Percentiles rank a stretch among this genome's conserved stretches.
These are phyloP conservation scores for Cantharis lateralis DNA, from an alignment of 2,888 invertebrate species.

Conservation along the genomic window DNA sequence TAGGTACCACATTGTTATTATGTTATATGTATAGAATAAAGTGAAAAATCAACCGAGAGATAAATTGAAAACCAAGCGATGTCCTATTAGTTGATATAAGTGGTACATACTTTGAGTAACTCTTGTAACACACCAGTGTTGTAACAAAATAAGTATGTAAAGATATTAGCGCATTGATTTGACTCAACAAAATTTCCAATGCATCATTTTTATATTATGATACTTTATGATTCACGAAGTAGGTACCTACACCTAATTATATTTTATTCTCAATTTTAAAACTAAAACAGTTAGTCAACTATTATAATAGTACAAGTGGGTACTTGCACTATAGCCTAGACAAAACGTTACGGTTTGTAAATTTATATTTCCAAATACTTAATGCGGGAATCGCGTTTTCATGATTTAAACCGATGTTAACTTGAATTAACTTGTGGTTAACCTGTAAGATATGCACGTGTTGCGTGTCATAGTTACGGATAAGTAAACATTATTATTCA, in stretches of 20 bases:
- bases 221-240: slow-evolving; percentile 31
- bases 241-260: slow-evolving; percentile 22
- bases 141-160: not conserved
- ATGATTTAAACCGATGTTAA: not conserved
- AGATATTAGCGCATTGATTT: slow-evolving; percentile 29
- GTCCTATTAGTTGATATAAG: not conserved
- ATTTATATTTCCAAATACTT: slow-evolving; percentile 10
- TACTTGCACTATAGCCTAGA: not conserved
- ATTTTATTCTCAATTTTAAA: not conserved
- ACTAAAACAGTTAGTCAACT: not conserved
- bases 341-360: slow-evolving; percentile 23
- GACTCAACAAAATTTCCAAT: slow-evolving; percentile 44
- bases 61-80: not conserved
- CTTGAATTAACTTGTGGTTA: not conserved
- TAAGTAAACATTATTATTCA: slow-evolving; percentile 22
- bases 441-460: slow-evolving; percentile 15
- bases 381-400: slow-evolving; percentile 10
- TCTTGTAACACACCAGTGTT: not conserved
- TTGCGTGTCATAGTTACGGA: slow-evolving; percentile 19
- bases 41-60: not conserved
- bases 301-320: not conserved
- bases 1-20: slow-evolving; percentile 31
- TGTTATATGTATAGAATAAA: slow-evolving; percentile 22
- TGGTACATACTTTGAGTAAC: slow-evolving; percentile 2
- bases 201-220: slow-evolving; percentile 28